Conservation (phyloP, 2,797 vertebrate species). For the Cynodonichthys magdalenae region DNA sequence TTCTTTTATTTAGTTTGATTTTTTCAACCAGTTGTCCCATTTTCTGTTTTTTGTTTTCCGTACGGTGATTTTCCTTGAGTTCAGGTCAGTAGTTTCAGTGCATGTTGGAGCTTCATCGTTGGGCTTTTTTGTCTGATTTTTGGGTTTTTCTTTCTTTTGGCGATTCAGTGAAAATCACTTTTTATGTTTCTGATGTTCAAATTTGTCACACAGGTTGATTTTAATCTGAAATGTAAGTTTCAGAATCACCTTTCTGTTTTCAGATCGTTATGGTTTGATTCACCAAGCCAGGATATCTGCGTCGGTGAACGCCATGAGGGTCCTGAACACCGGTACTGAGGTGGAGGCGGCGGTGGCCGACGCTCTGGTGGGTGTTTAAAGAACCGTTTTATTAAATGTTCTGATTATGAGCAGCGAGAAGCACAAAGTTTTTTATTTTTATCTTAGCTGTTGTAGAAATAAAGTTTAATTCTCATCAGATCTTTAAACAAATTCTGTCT, state of each 20-base stretch:
- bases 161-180: not conserved
- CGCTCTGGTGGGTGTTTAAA: conserved; percentile 87
- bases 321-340: conserved; percentile 95
- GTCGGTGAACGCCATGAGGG: conserved; percentile 93
- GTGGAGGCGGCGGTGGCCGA: conserved; percentile 97
- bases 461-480: too few relatives aligned
- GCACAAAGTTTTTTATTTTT: too few relatives aligned
- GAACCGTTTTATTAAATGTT: too few relatives aligned
- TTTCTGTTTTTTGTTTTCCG: too few relatives aligned
- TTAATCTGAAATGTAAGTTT: conserved; percentile 45
- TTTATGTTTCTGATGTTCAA: not conserved
- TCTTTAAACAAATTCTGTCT: too few relatives aligned
- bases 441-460: too few relatives aligned
- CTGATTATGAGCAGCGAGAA: too few relatives aligned
- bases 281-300: conserved; percentile 94
- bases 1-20: too few relatives aligned
- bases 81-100: not conserved
- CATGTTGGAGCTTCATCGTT: not conserved
- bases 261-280: conserved; percentile 94
- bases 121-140: not conserved
- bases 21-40: too few relatives aligned
- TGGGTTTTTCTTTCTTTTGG: conserved; percentile 21
- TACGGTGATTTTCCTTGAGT: too few relatives aligned
- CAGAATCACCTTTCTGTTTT: not conserved
- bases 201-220: too few relatives aligned